Conservation (phyloP, 2,797 vertebrate species). For the Nyctibius grandis region DNA sequence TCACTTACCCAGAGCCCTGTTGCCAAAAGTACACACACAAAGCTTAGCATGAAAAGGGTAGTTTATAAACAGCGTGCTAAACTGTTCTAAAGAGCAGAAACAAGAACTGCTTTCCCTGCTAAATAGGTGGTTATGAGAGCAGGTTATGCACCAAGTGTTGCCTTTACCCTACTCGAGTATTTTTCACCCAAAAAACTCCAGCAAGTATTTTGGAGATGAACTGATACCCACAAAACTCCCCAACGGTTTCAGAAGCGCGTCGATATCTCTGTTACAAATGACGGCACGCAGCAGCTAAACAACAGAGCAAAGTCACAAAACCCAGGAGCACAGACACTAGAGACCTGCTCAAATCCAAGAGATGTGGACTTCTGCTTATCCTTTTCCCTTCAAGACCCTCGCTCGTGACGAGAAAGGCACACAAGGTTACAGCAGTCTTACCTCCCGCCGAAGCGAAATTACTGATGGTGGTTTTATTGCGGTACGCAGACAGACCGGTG, state of each 20-base stretch:
- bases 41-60: background rate
- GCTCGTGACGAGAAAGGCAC: background rate
- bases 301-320: background rate
- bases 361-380: background rate
- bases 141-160: background rate
- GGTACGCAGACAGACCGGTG: constrained; percentile 83
- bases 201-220: background rate
- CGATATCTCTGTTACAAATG: background rate
- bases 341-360: background rate
- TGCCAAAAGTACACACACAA: background rate
- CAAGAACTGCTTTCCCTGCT: background rate
- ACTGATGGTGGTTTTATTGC: constrained; percentile 77
- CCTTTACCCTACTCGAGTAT: background rate
- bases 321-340: background rate
- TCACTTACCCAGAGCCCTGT: background rate
- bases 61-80: background rate
- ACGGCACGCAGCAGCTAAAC: background rate
- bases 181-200: background rate
- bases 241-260: background rate
- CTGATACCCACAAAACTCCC: background rate
- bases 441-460: constrained; percentile 89
- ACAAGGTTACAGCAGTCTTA: constrained; percentile 65
- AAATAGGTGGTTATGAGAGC: background rate
- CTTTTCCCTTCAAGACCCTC: background rate
- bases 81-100: background rate